Evolutionary conservation across 2,797 vertebrate species (phyloP).

Genomic region (Amniataba percoides): DNA sequence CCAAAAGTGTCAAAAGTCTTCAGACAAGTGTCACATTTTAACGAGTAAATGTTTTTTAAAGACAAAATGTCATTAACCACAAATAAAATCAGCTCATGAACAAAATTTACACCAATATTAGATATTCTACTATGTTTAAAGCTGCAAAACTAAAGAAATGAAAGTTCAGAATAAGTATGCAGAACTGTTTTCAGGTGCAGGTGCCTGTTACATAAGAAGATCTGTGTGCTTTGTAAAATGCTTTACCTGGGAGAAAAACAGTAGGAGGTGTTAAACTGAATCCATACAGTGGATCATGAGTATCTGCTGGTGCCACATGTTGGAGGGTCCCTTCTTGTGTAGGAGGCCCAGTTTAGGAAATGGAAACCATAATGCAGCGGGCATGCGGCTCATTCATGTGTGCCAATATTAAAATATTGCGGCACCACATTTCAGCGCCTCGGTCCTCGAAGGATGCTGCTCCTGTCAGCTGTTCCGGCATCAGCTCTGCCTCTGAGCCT

Average conservation of each 20-base stretch:
- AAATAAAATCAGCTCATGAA: not conserved
- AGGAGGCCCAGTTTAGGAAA: conserved; percentile 4
- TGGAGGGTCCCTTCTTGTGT: not conserved
- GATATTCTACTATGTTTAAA: not conserved
- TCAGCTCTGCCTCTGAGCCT: conserved; percentile 38
- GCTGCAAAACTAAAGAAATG: not conserved
- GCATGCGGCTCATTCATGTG: conserved; percentile 54
- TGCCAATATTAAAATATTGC: conserved; percentile 77
- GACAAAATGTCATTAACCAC: not conserved
- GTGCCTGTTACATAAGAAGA: not conserved
- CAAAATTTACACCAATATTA: not conserved
- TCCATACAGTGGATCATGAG: not conserved
- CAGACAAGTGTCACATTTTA: not conserved
- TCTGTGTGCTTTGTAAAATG: conserved; percentile 3
- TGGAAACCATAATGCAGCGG: conserved; percentile 21
- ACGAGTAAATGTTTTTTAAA: not conserved
- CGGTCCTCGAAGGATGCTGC: conserved; percentile 20
- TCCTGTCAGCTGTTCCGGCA: conserved; percentile 48
- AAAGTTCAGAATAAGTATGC: not conserved
- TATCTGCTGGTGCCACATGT: conserved; percentile 5
- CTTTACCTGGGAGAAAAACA: not conserved
- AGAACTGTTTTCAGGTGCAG: not conserved
- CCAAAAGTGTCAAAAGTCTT: not conserved
- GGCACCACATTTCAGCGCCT: conserved; percentile 60
- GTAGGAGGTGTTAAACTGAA: not conserved